Base-by-base conservation (phyloP, 2,797 vertebrate genomes). In the Diplodus puntazzo region DNA sequence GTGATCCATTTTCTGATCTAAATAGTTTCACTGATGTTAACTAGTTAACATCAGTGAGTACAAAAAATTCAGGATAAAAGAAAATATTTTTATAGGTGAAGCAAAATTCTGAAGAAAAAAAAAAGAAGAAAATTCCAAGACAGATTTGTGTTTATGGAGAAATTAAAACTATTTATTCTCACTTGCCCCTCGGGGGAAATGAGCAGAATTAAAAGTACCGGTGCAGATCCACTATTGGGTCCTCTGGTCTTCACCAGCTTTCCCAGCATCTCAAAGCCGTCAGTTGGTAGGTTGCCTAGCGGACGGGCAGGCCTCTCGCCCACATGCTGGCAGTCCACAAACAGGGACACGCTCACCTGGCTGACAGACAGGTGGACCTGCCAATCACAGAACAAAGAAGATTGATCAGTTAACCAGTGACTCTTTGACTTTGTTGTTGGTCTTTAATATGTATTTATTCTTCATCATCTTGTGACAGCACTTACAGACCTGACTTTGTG, bases 311-410 rank as follows among this genome's bases (percentile, higher is more conserved):
- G 90, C 69, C 95, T 95, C 90, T 99, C 97, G 0, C 96, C 96
- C 55, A 97, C 95, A 49, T 90, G 95, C 93, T 94, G 95, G 65
- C 98, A 99, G 93, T 99, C 98, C 90, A 99, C 93, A 0, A 96
- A 97, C 60, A 99, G 95, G 12, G 93, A 96, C 67, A 98, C 93
- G 58, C 92, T 96, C 85, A 95, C 95, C 89, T 90, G 97, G 84
- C 96, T 97, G 88, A 99, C 93, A 0, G 96, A 96, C 87, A 99
- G 82, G 1, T 98, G 98, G 7, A 99, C 94, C 98, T 99, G 93
- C 69, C 87, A 72, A 63, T 70, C 75, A 88, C 23, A 87, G 18
- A 68, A 8, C 12, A 69, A 4, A 66, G 0, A 34, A 12, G n/a
- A 63, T 3, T 2, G 12, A 65, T 46, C 5, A 69, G 48, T 50